Evolutionary conservation across 2,888 invertebrate species (phyloP).

Genomic region (Drosophila sordidula): DNA sequence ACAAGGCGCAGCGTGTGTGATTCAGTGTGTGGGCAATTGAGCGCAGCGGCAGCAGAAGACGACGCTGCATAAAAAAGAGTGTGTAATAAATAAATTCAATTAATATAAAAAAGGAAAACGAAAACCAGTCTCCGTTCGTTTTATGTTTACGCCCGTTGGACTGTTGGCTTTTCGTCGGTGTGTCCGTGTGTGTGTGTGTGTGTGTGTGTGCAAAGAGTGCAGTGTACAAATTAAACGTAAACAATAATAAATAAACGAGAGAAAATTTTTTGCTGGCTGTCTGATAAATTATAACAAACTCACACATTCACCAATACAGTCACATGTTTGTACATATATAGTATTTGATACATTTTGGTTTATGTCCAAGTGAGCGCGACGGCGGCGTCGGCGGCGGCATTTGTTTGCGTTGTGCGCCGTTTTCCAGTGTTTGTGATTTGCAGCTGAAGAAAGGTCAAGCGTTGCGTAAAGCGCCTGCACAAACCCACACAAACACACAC

Average conservation of each 20-base stretch:
- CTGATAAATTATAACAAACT: conserved; percentile 45
- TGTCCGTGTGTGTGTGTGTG: conserved; percentile 8
- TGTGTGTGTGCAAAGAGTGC: conserved; percentile 44
- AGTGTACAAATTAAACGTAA: conserved; percentile 56
- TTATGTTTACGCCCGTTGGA: conserved; percentile 2
- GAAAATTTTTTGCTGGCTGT: conserved; percentile 49
- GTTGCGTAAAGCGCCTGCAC: conserved; percentile 66
- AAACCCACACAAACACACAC: conserved; percentile 11
- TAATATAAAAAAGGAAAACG: conserved; percentile 54
- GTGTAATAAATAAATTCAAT: conserved; percentile 73
- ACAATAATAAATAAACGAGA: conserved; percentile 50
- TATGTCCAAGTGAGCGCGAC: conserved; percentile 12
- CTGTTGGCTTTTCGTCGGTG: conserved; percentile 5
- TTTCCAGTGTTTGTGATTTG: conserved; percentile 31
- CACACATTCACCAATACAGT: conserved; percentile 11
- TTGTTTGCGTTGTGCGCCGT: conserved; percentile 27
- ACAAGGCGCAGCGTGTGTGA: conserved; percentile 45
- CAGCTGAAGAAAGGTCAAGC: conserved; percentile 70
- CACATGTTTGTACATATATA: neutral
- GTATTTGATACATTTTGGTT: conserved; percentile 4
- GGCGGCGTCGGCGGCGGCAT: conserved; percentile 27
- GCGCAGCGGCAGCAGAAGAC: conserved; percentile 38
- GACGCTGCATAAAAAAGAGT: conserved; percentile 37
- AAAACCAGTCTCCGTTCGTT: conserved; percentile 37
- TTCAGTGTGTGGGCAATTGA: conserved; percentile 39